Conservation (phyloP, 2,797 vertebrate species). For the Scomberomorus guttatus region DNA sequence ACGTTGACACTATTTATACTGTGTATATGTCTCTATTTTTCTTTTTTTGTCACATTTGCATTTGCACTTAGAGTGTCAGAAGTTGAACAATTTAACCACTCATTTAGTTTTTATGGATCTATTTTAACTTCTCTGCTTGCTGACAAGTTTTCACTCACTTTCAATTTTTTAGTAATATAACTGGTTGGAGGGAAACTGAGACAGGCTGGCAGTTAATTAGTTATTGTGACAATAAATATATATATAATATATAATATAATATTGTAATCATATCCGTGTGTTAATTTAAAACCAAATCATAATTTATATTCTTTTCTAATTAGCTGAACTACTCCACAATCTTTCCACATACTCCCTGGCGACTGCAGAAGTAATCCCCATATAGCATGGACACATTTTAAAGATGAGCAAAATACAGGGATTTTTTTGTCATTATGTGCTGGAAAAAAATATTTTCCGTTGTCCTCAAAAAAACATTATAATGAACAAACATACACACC, state of each 20-base stretch:
- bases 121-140: neutral
- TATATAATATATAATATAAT: neutral
- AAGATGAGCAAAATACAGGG: neutral
- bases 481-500: neutral
- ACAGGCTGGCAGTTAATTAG: neutral
- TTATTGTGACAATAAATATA: neutral
- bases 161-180: neutral
- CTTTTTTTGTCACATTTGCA: neutral
- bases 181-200: neutral
- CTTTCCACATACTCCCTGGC: neutral
- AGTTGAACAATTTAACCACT: neutral
- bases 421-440: too few species aligned
- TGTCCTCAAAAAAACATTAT: neutral
- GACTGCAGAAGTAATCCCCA: neutral
- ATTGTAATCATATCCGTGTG: neutral
- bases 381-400: conserved; percentile 7
- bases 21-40: neutral
- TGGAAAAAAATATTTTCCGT: neutral
- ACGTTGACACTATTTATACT: neutral
- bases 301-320: neutral
- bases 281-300: neutral
- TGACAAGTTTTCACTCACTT: neutral
- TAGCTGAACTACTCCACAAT: neutral
- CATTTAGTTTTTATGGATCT: neutral
- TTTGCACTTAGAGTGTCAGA: neutral